Conservation (phyloP, 2,113 vertebrate species). For the Mirounga angustirostris region DNA sequence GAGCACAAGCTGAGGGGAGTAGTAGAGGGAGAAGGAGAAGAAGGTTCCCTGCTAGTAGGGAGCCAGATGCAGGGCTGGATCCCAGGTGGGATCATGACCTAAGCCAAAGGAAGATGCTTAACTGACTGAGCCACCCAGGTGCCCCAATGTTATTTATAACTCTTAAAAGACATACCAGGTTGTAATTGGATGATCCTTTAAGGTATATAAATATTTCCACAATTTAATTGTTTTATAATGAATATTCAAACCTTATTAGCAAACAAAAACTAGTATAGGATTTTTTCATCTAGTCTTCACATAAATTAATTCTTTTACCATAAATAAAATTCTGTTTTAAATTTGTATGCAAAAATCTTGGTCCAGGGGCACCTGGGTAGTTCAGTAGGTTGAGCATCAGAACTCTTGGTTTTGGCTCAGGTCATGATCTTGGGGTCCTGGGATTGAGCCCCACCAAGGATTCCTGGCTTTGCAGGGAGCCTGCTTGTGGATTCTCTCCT, state of each 20-base stretch:
- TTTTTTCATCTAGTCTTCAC: neutral
- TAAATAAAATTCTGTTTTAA: neutral
- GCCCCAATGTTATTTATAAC: neutral
- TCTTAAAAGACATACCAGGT: neutral
- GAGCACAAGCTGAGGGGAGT: too few relatives aligned
- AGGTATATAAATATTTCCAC: neutral
- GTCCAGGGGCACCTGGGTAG: neutral
- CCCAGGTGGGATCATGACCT: too few relatives aligned
- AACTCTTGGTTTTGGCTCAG: neutral
- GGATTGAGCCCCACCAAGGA: neutral
- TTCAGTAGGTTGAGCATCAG: neutral
- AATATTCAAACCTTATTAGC: neutral
- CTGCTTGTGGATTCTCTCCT: neutral
- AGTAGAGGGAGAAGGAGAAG: too few relatives aligned
- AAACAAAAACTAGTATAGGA: neutral
- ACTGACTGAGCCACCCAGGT: too few relatives aligned
- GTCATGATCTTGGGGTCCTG: neutral
- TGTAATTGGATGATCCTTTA: neutral
- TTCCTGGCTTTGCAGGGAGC: neutral
- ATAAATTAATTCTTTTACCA: neutral
- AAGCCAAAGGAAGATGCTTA: too few relatives aligned
- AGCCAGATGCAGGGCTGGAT: too few relatives aligned
- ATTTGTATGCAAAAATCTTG: neutral
- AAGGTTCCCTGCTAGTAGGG: too few relatives aligned
- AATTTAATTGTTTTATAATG: slow-evolving; percentile 4